A percentile compares a stretch with the other conserved stretches of the same genome.
phyloP scores from a whole-genome alignment of 1,140 invertebrate genomes.

The Solenopsis invicta region DNA sequence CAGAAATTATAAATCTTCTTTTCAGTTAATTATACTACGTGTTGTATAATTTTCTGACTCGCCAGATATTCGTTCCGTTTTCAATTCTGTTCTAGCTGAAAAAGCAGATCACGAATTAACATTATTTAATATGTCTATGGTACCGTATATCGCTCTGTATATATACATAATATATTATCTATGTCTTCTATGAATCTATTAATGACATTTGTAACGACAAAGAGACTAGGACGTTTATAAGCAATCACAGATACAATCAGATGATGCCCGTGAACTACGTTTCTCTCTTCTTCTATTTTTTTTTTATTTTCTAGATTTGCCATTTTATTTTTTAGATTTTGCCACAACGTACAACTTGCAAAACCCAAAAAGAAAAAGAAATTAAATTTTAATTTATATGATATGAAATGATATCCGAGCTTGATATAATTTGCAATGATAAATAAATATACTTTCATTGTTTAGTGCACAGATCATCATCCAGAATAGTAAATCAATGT shows the following conservation, averaged over 20 bases:
- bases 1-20: slow-evolving; percentile 50
- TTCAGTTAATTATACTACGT: slow-evolving; percentile 23
- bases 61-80: background rate
- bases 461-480: background rate
- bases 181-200: slow-evolving; percentile 5
- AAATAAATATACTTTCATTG: slow-evolving; percentile 4
- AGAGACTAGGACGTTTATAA: slow-evolving; percentile 63
- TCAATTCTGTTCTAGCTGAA: slow-evolving; percentile 14
- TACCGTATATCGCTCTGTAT: background rate
- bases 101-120: slow-evolving; percentile 31
- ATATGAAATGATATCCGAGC: background rate
- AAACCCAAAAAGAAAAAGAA: background rate
- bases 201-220: background rate
- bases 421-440: background rate
- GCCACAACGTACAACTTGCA: background rate
- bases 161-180: slow-evolving; percentile 21
- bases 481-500: slow-evolving; percentile 3
- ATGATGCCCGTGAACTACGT: slow-evolving; percentile 34
- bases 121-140: slow-evolving; percentile 32
- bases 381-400: background rate
- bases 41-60: background rate
- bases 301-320: background rate
- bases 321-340: slow-evolving; percentile 7
- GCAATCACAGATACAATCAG: slow-evolving; percentile 65
- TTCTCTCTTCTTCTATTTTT: background rate